Evolutionary conservation across 2,888 invertebrate genomes (phyloP).

Genomic region (Platycheirus albimanus): DNA sequence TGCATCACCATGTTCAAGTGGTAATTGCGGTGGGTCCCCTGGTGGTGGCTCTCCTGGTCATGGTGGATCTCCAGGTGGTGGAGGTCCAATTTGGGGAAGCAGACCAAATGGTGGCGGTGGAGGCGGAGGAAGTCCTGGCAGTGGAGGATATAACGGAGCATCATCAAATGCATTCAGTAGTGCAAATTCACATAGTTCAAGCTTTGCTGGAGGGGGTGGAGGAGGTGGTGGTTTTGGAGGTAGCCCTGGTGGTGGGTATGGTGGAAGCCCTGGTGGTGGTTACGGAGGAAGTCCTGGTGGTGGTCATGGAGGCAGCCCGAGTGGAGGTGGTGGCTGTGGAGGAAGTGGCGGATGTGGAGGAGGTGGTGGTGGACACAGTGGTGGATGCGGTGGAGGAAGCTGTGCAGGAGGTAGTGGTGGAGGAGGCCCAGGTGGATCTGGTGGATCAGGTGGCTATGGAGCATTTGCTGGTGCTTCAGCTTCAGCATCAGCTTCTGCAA

Average conservation of each 20-base stretch:
- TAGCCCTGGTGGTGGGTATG: conserved; percentile 24
- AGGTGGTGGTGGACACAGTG: conserved; percentile 23
- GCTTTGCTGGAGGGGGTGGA: conserved; percentile 66
- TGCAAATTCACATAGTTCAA: conserved; percentile 70
- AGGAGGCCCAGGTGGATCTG: conserved; percentile 32
- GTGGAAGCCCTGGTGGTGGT: conserved; percentile 81
- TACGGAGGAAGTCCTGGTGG: conserved; percentile 85
- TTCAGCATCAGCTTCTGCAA: conserved; percentile 75
- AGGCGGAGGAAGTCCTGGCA: conserved; percentile 32
- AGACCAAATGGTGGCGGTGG: conserved; percentile 38
- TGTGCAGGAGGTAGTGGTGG: conserved; percentile 83
- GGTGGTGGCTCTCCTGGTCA: conserved; percentile 77
- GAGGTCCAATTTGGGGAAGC: conserved; percentile 14
- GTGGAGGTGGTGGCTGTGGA: conserved; percentile 42
- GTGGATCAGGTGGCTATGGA: conserved; percentile 38
- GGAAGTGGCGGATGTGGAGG: conserved; percentile 33
- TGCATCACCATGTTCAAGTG: conserved; percentile 4
- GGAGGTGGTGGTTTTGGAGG: conserved; percentile 74
- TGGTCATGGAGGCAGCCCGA: conserved; percentile 84
- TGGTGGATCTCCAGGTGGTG: conserved; percentile 45
- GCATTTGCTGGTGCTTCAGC: conserved; percentile 72
- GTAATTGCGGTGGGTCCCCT: conserved; percentile 40
- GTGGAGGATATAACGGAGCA: conserved; percentile 50
- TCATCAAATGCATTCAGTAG: conserved; percentile 66
- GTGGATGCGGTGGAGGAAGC: conserved; percentile 19